These are phyloP conservation scores for Nannoperca obscura DNA, from an alignment of 2,797 vertebrate genomes.

Conservation along the genomic window DNA sequence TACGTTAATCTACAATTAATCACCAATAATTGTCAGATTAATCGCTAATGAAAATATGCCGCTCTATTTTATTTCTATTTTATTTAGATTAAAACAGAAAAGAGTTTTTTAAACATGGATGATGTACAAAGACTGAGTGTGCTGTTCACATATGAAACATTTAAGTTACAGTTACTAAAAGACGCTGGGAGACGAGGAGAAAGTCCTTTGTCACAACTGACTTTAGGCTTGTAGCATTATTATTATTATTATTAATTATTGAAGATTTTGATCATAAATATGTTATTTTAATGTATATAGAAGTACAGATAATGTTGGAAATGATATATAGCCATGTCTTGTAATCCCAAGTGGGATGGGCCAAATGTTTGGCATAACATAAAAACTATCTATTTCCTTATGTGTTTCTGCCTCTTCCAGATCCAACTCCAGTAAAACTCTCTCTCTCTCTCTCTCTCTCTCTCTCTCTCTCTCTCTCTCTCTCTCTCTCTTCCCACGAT, in stretches of 20 bases:
- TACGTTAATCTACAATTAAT: background rate
- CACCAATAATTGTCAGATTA: background rate
- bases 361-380: background rate
- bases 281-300: background rate
- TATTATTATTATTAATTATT: too few relatives aligned
- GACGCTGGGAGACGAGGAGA: too few relatives aligned
- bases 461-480: too few relatives aligned
- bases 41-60: background rate
- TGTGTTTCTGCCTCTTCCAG: background rate
- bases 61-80: background rate
- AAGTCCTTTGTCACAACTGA: too few relatives aligned
- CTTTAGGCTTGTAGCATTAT: too few relatives aligned
- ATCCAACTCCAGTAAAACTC: background rate
- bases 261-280: background rate
- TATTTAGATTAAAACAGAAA: background rate
- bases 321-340: background rate
- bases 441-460: constrained; percentile 24
- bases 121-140: background rate
- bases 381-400: constrained; percentile 4
- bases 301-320: background rate
- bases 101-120: background rate
- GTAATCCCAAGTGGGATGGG: background rate
- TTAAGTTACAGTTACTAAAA: background rate
- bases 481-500: constrained; percentile 20
- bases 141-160: too few relatives aligned